Evolutionary conservation across 2,888 invertebrate species (phyloP), one percentile per base, ranked within the genome.

Genomic region (Serripes groenlandicus): DNA sequence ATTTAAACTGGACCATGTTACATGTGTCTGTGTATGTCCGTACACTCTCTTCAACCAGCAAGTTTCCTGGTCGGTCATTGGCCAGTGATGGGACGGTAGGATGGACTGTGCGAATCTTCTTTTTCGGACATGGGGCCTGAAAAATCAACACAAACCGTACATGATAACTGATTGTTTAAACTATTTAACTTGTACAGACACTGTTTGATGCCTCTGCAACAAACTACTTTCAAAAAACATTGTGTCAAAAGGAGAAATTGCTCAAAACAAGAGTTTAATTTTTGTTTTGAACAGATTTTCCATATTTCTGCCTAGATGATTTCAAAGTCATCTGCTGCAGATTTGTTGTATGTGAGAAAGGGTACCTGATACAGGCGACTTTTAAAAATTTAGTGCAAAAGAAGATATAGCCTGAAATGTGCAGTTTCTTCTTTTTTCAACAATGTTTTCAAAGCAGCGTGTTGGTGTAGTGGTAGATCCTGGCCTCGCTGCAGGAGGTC

Each of bases 1-100:
- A 99, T 95, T 98, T 99, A 95, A 97, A 99, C 94, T 97, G 97
- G 84, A 99, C 96, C 85, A 98, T 96, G 95, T 97, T 97, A 97
- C 98, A 98, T 93, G 97, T 97, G 80, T 97, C 97, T 4, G 97
- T 97, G 94, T 99, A 99, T 89, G 97, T 96, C 89, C 95, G 95
- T 73, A 97, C 95, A 93, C 97, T 97, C 94, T 97, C 96, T 91
- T 96, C 96, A 28, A 96, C 96, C 91, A 97, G 96, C 52, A 97
- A 88, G 92, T 95, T 96, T 88, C 96, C 96, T 74, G 96, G 95
- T 89, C 96, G 95, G 54, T 93, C 94, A 54, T 95, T 93, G 54
- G 95, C 94, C 77, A 94, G 92, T 94, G 87, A 95, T 85, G 92
- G 96, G 92, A 95, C 96, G 95, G 90, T 96, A 95, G 96, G 97